A percentile compares a stretch with the other conserved stretches of the same genome.
Evolutionary conservation across 2,797 vertebrate species (phyloP).

Genomic region (Eleutherodactylus coqui): DNA sequence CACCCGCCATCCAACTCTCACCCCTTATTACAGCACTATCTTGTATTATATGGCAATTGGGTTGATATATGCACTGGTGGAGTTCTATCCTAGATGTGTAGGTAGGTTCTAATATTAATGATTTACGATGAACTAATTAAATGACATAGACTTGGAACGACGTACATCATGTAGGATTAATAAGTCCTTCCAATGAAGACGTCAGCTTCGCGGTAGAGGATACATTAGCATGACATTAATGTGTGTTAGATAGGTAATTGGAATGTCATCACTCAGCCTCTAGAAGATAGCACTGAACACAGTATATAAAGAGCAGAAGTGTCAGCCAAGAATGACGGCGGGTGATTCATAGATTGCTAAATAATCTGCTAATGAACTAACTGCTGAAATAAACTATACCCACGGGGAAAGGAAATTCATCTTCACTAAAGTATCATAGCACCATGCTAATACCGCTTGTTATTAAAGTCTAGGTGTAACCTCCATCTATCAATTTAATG

Average conservation of each 20-base stretch:
- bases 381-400: background rate
- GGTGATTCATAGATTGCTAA: background rate
- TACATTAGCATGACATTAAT: slow-evolving; percentile 17
- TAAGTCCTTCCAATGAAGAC: slow-evolving; percentile 37
- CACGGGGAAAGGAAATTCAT: background rate
- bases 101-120: background rate
- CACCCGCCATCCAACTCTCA: background rate
- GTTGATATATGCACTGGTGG: background rate
- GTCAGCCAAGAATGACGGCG: background rate
- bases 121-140: slow-evolving; percentile 7
- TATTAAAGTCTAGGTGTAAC: background rate
- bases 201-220: background rate
- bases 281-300: background rate
- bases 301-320: background rate
- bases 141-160: slow-evolving; percentile 30
- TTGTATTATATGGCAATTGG: background rate
- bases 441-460: background rate
- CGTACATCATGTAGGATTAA: slow-evolving; percentile 28
- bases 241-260: background rate
- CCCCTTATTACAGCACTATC: background rate
- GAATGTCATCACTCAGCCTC: background rate
- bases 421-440: background rate
- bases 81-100: background rate
- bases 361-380: slow-evolving; percentile 1
- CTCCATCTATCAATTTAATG: background rate